Evolutionary conservation across 1,140 invertebrate species (phyloP).

Genomic region (Drosophila nebulosa): DNA sequence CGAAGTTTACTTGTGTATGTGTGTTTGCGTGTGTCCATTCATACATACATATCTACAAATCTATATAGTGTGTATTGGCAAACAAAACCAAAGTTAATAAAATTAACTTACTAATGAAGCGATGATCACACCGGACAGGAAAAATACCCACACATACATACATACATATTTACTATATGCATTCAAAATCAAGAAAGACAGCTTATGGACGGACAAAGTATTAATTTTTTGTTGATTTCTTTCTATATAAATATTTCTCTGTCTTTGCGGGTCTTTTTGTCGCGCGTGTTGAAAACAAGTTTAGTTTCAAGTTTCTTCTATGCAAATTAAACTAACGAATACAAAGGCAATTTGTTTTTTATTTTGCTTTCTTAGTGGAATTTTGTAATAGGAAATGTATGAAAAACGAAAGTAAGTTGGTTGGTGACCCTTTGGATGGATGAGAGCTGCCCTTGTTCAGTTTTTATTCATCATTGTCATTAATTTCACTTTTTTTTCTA

Average conservation of each 20-base stretch:
- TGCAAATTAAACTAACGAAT: conserved; percentile 56
- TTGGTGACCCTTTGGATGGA: conserved; percentile 39
- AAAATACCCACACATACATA: conserved; percentile 7
- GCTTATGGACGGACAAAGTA: conserved; percentile 54
- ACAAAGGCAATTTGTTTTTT: not conserved
- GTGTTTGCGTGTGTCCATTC: too few species aligned
- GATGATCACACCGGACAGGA: conserved; percentile 51
- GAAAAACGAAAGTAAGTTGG: conserved; percentile 65
- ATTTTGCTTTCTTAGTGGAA: not conserved
- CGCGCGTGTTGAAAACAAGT: conserved; percentile 59
- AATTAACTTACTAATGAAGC: conserved; percentile 75
- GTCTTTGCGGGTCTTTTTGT: conserved; percentile 34
- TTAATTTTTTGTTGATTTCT: not conserved
- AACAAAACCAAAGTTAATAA: conserved; percentile 61
- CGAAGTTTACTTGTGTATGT: not conserved
- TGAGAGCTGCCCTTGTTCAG: conserved; percentile 46
- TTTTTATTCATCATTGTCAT: conserved; percentile 28
- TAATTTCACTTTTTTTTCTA: conserved; percentile 63
- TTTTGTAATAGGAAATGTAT: conserved; percentile 66
- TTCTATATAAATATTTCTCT: not conserved
- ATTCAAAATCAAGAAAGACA: conserved; percentile 65
- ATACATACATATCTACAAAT: not conserved
- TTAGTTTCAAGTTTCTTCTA: conserved; percentile 61
- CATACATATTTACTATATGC: conserved; percentile 18
- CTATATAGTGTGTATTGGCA: not conserved